Base-by-base conservation (phyloP, 2,888 invertebrate species). In the Agriopis marginaria region DNA sequence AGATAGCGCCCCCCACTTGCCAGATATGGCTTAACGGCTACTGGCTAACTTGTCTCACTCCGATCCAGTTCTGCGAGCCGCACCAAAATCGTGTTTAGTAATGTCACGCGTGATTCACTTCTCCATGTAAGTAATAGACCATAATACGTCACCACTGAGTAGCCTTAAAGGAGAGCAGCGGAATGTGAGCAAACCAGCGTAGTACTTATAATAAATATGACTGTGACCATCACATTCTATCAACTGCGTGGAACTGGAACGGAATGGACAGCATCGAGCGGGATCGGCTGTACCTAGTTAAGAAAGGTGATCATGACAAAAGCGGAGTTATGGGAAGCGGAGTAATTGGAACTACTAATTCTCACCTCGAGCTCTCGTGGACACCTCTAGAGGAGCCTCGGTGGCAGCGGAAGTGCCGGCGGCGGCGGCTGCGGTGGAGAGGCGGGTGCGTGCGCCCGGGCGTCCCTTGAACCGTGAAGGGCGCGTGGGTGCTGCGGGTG, bases 311-410 rank as follows among this genome's bases (percentile, higher is more conserved):
- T 77, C 65, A 67, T 72, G 54, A 70, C 63, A 72, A 66, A 66
- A 32, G 32, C 32, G 32, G 32, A 1, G 40, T 42, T 56, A 17
- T n/a, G 7, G 42, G 4, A 10, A 5, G 17, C 14, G 14, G 39
- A 11, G 8, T 42, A 45, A 58, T 7, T 0, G 12, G n/a, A n/a
- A 42, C 51, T 7, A 50, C 9, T n/a, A 6, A 17, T 51, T 63
- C 79, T 90, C 90, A 94, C 94, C 94, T 90, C 95, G 92, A 39
- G 86, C 86, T 89, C 92, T 93, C 7, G 94, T 93, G 42, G 92
- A 89, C 0, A 91, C 87, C 74, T 94, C 94, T 58, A 86, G 87
- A 0, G 94, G 89, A 0, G 94, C 85, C 75, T 95, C 93, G 3
- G 94, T 93, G 39, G 88, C 87, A 12, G 89, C 84, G 79, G 83